A percentile compares a stretch with the other conserved stretches of the same genome.
Evolutionary conservation across 2,113 vertebrate species (phyloP).

Genomic region (Campylomormyrus numenius): DNA sequence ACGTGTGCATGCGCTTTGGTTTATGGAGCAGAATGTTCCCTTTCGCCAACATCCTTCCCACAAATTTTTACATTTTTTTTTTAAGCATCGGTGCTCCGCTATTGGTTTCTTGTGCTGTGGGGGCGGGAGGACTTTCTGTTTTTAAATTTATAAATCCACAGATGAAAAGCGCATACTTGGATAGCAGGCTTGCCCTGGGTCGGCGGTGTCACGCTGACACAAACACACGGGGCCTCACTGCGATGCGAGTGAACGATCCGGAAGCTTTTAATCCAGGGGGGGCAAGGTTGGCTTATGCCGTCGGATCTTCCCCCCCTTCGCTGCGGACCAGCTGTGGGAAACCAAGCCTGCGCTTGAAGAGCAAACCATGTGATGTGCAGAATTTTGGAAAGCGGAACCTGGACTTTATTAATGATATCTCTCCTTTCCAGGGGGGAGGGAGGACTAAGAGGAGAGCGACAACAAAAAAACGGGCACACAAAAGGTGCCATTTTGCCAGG

Average conservation of each 20-base stretch:
- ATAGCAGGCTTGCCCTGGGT: not conserved
- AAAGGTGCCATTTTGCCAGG: not conserved
- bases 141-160: not conserved
- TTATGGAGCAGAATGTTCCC: not conserved
- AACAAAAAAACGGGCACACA: not conserved
- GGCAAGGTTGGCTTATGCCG: not conserved
- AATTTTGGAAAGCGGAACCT: not conserved
- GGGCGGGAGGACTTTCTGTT: not conserved
- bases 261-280: not conserved
- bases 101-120: not conserved
- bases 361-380: not conserved
- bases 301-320: not conserved
- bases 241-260: not conserved
- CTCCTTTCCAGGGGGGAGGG: not conserved
- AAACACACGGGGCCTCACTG: not conserved
- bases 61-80: not conserved
- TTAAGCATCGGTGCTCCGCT: not conserved
- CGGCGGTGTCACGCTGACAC: not conserved
- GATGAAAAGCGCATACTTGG: not conserved
- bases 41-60: not conserved
- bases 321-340: not conserved
- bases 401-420: not conserved
- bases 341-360: not conserved
- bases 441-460: not conserved
- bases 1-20: not conserved